Conservation (phyloP, 2,888 invertebrate species). For the Heliconius aoede region DNA sequence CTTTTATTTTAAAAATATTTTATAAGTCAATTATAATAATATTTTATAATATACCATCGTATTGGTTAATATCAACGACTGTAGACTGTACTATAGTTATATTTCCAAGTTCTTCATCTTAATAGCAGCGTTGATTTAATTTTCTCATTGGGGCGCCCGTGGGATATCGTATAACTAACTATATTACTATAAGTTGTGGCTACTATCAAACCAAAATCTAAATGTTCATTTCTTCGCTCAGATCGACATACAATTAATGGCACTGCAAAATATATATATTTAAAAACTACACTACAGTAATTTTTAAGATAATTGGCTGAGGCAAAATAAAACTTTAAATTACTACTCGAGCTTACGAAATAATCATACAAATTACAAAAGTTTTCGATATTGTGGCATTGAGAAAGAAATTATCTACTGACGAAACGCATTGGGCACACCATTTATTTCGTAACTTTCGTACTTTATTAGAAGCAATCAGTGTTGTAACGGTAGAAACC, state of each 20-base stretch:
- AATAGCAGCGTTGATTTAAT: not conserved
- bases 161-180: too few species aligned
- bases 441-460: slow-evolving; percentile 5
- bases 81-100: not conserved
- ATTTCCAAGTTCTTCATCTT: not conserved
- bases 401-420: slow-evolving; percentile 24
- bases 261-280: too few species aligned
- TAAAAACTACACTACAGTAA: not conserved
- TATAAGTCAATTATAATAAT: not conserved
- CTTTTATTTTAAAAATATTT: not conserved
- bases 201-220: too few species aligned
- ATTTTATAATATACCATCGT: not conserved
- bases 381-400: slow-evolving; percentile 19
- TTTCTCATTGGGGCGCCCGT: not conserved
- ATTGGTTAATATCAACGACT: not conserved
- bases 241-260: too few species aligned
- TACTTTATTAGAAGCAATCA: not conserved
- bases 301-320: not conserved
- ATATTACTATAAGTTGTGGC: not conserved
- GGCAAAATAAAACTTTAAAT: not conserved
- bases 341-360: slow-evolving; percentile 18
- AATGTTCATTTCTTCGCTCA: too few species aligned
- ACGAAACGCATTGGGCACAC: slow-evolving; percentile 30
- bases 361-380: slow-evolving; percentile 24
- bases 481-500: slow-evolving; percentile 6